Evolutionary conservation across 2,113 vertebrate genomes (phyloP).

Genomic region (Ramphastos sulfuratus): DNA sequence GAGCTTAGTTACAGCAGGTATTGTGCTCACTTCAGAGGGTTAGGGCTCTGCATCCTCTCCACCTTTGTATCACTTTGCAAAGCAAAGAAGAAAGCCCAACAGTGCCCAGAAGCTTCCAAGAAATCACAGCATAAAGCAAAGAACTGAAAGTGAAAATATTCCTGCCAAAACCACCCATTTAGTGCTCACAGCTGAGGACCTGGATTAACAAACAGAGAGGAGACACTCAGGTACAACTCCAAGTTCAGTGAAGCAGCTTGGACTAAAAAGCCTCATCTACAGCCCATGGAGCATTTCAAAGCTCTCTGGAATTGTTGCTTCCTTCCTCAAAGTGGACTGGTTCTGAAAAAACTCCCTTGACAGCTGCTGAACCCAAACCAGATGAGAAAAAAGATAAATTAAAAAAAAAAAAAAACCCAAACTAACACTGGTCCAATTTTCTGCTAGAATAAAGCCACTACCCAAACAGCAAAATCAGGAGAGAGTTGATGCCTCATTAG

Average conservation of each 20-base stretch:
- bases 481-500: slow-evolving; percentile 58
- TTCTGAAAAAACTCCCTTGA: neutral
- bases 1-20: neutral
- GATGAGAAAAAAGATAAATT: neutral
- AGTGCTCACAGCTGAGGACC: neutral
- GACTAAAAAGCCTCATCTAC: neutral
- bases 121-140: neutral
- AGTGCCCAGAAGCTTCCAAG: neutral
- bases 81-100: neutral
- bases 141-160: neutral
- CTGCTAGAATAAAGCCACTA: neutral
- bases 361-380: neutral
- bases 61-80: neutral
- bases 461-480: slow-evolving; percentile 34
- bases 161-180: neutral
- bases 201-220: neutral
- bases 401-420: too few species aligned
- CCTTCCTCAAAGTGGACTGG: neutral
- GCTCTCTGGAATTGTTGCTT: neutral
- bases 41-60: neutral
- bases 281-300: neutral
- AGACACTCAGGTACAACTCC: neutral
- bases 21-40: neutral
- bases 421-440: neutral
- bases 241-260: neutral